phyloP scores from a whole-genome alignment of 2,888 invertebrate genomes.

The Ephialtes manifestator region DNA sequence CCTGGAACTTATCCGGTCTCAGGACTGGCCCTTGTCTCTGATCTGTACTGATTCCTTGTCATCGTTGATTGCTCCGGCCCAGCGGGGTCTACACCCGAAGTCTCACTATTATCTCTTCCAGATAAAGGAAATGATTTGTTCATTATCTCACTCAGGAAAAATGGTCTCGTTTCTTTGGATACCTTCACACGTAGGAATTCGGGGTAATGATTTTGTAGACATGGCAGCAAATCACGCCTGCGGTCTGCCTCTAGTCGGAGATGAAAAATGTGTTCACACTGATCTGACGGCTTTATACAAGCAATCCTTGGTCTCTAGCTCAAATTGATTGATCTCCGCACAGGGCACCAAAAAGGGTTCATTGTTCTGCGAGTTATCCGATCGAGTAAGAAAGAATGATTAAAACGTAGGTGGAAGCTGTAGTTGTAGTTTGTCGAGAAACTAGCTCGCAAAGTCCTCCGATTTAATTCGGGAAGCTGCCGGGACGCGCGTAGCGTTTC shows the following conservation, averaged over 20 bases:
- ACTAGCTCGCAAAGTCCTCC: too few relatives aligned
- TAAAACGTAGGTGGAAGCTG: too few relatives aligned
- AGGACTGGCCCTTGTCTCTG: not conserved
- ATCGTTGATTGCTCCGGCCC: not conserved
- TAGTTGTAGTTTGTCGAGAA: too few relatives aligned
- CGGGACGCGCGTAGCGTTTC: too few relatives aligned
- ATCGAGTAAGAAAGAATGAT: too few relatives aligned
- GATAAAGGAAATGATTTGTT: not conserved
- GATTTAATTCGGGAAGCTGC: too few relatives aligned
- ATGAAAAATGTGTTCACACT: not conserved
- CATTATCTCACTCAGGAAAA: not conserved
- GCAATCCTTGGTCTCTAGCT: too few relatives aligned
- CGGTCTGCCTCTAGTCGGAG: not conserved
- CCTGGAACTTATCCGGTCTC: not conserved
- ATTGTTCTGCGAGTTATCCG: not conserved
- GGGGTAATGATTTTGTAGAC: slow-evolving; percentile 2
- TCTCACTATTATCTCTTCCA: not conserved
- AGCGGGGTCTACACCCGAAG: not conserved
- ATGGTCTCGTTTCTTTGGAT: not conserved
- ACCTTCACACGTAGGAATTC: not conserved
- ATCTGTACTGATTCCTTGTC: slow-evolving; percentile 23
- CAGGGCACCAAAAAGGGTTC: not conserved
- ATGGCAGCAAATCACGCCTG: slow-evolving; percentile 2
- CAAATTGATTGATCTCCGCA: not conserved
- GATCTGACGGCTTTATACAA: not conserved